Evolutionary conservation across 2,797 vertebrate species (phyloP), one percentile per base, ranked within the genome.

Genomic region (Scleropages formosus): DNA sequence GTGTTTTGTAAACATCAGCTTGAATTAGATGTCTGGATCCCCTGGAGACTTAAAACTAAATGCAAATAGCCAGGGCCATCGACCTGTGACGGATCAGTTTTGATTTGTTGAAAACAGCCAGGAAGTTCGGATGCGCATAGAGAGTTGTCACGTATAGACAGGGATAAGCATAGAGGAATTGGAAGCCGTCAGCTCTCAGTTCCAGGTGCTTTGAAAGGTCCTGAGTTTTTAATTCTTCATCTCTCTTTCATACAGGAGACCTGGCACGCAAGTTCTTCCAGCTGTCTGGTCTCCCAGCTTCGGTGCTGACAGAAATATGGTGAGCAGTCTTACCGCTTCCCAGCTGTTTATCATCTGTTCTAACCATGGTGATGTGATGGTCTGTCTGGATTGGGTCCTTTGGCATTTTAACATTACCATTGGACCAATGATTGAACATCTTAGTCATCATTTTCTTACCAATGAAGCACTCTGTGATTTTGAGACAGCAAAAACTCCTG

Each of bases 251-350:
- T 56, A 53, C n/a, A 88, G 94, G 94, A 85, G 93, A 95, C 82
- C 93, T 95, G 87, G 94, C 94, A 56, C 91, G 93, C 59, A 89
- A 84, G 68, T 95, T 95, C 84, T 95, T 95, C 84, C 84, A 94
- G 78, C 94, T 94, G 0, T 95, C 94, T 2, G 93, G 94, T 71
- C 90, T 95, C 49, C 91, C 94, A 3, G 82, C 93, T 78, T 78
- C 91, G 20, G 59, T 95, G 71, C 88, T 95, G 82, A 94, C 94
- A 82, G 92, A 94, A 86, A 95, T 95, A 89, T 95, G 94, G 94
- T 95, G 89, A 91, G 80, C 4, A 27, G 12, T 60, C 15, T 58
- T 59, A 64, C 26, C 22, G 12, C 71, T 72, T 15, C 58, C 16
- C 26, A 39, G 49, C 22, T 18, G 20, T 27, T 12, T 39, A 13